A percentile compares a stretch with the other conserved stretches of the same genome.
Conservation (phyloP, 2,888 invertebrate genomes). For the Parascotia fuliginaria region DNA sequence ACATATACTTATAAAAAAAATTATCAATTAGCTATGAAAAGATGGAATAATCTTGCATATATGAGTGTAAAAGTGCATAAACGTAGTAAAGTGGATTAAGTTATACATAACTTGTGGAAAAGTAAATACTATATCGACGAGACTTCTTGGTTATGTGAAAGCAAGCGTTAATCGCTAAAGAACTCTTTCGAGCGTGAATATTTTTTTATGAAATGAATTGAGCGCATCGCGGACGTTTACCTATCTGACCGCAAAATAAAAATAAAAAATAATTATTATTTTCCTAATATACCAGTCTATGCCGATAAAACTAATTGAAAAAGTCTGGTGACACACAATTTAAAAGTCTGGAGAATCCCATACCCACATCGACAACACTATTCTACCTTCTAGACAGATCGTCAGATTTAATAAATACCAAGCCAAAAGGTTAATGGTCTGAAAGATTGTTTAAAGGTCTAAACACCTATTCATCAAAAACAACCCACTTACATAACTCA, state of each 20-base stretch:
- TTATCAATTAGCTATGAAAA: background rate
- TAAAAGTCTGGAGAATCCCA: too few species aligned
- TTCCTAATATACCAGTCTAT: background rate
- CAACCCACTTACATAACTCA: background rate
- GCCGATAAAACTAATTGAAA: too few species aligned
- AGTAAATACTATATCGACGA: conserved; percentile 26
- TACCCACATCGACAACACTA: too few species aligned
- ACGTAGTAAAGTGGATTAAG: background rate
- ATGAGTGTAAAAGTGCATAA: background rate
- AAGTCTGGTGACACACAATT: too few species aligned
- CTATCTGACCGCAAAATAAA: background rate
- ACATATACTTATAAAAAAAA: too few species aligned
- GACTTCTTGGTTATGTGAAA: conserved; percentile 22
- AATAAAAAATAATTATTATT: background rate
- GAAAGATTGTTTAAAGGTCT: too few species aligned
- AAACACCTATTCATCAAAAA: too few species aligned
- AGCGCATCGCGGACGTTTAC: conserved; percentile 1
- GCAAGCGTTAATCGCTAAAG: background rate
- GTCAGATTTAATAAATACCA: too few species aligned
- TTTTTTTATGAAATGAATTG: conserved; percentile 7
- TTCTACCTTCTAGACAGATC: too few species aligned
- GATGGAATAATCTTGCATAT: background rate
- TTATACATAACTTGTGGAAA: background rate
- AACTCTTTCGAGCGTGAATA: conserved; percentile 20
- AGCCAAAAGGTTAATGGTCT: too few species aligned